A percentile compares a stretch with the other conserved stretches of the same genome.
Evolutionary conservation across 1,140 invertebrate genomes (phyloP).

Genomic region (Dreissena polymorpha): DNA sequence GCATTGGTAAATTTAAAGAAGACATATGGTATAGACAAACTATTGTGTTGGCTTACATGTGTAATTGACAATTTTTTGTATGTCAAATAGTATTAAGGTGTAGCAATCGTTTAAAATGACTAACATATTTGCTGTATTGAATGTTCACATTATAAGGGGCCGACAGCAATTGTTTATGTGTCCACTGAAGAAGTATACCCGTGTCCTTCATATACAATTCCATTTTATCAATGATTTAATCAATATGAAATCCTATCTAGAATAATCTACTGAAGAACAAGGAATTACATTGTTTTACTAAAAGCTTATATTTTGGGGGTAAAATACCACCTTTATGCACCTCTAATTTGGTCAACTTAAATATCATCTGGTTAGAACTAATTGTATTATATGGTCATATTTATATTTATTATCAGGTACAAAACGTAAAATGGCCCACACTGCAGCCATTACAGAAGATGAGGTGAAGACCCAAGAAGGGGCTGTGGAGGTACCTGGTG

Average conservation of each 20-base stretch:
- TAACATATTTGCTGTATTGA: too few relatives aligned
- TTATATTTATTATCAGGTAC: conserved; percentile 11
- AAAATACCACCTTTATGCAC: not conserved
- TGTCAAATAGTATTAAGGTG: too few relatives aligned
- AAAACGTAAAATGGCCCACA: conserved; percentile 32
- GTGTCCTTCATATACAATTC: too few relatives aligned
- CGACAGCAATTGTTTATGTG: too few relatives aligned
- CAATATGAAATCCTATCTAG: not conserved
- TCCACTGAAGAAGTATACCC: too few relatives aligned
- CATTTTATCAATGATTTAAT: not conserved
- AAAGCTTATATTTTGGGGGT: not conserved
- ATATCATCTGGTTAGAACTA: not conserved
- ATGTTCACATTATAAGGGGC: too few relatives aligned
- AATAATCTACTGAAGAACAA: not conserved
- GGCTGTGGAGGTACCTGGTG: not conserved
- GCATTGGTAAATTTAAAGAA: too few relatives aligned
- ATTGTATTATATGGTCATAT: not conserved
- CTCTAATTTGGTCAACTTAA: not conserved
- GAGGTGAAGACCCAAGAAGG: not conserved
- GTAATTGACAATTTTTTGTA: too few relatives aligned
- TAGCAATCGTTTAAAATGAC: too few relatives aligned
- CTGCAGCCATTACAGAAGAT: not conserved
- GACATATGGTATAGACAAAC: too few relatives aligned
- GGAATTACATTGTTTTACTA: not conserved
- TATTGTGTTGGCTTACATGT: too few relatives aligned